These are phyloP conservation scores for Coptotermes formosanus DNA, from an alignment of 1,140 invertebrate genomes.

Conservation along the genomic window DNA sequence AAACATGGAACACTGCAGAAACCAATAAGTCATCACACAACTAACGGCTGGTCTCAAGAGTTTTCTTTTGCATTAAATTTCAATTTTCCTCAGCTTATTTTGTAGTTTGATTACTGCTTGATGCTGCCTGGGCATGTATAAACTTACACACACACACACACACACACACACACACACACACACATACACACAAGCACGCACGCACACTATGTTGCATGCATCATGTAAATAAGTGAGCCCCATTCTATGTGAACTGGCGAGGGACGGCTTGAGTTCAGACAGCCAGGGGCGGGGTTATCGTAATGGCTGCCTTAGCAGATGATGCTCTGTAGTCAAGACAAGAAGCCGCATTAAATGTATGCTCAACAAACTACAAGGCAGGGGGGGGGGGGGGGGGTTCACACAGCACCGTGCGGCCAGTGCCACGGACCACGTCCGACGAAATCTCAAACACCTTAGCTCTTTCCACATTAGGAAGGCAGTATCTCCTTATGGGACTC, in stretches of 20 bases:
- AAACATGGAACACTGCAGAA: no score
- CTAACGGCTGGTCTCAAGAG: background rate
- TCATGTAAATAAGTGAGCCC: background rate
- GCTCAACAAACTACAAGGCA: background rate
- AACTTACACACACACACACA: background rate
- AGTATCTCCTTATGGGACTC: no score
- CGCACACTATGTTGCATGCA: constrained; percentile 4
- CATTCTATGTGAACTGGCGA: background rate
- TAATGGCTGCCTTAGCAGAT: background rate
- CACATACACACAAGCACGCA: no score
- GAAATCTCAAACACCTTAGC: no score
- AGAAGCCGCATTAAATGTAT: constrained; percentile 8
- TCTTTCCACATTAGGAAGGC: no score
- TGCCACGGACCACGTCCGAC: no score
- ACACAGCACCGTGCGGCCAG: no score
- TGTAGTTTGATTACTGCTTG: background rate
- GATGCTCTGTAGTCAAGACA: background rate
- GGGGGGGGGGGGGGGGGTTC: no score
- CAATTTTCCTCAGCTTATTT: constrained; percentile 6
- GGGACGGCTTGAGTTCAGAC: background rate
- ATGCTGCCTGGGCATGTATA: background rate
- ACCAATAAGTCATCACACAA: background rate
- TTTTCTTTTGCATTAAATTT: constrained; percentile 7
- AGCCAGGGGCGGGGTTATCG: background rate
- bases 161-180: no score